Percentiles rank a stretch among this genome's conserved stretches.
These are phyloP conservation scores for Hypothenemus hampei DNA, from an alignment of 1,140 invertebrate genomes.

Conservation along the genomic window DNA sequence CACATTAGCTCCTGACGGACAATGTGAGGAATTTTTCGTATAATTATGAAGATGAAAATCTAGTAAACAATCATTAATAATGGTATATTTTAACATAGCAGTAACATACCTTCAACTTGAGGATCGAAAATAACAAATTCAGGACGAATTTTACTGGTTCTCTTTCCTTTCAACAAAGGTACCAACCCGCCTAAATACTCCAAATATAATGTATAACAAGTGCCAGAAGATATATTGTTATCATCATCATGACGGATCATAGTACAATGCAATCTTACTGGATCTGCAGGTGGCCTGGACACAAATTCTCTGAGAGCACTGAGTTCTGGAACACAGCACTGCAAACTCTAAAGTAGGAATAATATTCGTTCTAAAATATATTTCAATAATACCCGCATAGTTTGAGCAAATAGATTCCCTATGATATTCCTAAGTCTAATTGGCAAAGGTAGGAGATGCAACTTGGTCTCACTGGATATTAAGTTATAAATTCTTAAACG, in stretches of 20 bases:
- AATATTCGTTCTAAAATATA: no score
- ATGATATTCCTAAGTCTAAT: slow-evolving; percentile 77
- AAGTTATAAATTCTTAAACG: slow-evolving; percentile 62
- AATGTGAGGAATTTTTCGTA: slow-evolving; percentile 49
- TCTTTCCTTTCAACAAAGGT: slow-evolving; percentile 90
- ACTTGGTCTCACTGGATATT: slow-evolving; percentile 56
- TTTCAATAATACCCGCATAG: slow-evolving; percentile 70
- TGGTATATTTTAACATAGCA: not conserved
- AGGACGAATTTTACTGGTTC: slow-evolving; percentile 93
- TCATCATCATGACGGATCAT: slow-evolving; percentile 92
- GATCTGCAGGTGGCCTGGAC: slow-evolving; percentile 78
- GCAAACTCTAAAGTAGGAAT: no score
- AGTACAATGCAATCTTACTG: slow-evolving; percentile 87
- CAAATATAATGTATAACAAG: slow-evolving; percentile 91
- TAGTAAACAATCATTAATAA: not conserved
- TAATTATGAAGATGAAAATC: slow-evolving; percentile 31
- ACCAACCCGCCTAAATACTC: slow-evolving; percentile 95
- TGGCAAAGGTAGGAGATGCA: slow-evolving; percentile 75
- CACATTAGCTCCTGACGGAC: slow-evolving; percentile 45
- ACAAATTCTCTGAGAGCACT: slow-evolving; percentile 87
- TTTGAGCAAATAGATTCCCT: slow-evolving; percentile 87
- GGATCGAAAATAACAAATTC: slow-evolving; percentile 99
- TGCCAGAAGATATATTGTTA: slow-evolving; percentile 58
- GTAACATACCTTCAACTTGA: slow-evolving; percentile 63
- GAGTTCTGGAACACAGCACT: slow-evolving; percentile 92